Conservation (phyloP, 2,888 invertebrate genomes). For the Eueremaeus valkanovi region DNA sequence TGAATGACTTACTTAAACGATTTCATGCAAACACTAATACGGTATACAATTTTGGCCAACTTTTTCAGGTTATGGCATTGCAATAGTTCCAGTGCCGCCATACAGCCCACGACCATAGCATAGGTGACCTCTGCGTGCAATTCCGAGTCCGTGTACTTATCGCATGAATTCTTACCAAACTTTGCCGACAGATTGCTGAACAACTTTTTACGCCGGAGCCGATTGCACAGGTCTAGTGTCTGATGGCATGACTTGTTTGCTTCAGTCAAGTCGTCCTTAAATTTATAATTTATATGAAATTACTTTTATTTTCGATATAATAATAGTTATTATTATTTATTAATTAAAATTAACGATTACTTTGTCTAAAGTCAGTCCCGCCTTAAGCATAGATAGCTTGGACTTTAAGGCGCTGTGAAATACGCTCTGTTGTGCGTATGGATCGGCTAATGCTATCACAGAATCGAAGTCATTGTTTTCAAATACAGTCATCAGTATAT, state of each 20-base stretch:
- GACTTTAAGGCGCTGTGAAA: constrained; percentile 36
- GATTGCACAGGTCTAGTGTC: constrained; percentile 32
- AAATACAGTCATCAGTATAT: constrained; percentile 32
- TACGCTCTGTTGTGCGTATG: constrained; percentile 30
- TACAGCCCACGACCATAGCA: constrained; percentile 35
- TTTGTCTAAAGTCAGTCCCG: constrained; percentile 29
- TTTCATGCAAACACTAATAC: constrained; percentile 35
- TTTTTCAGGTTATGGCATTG: constrained; percentile 38
- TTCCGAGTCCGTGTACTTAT: constrained; percentile 35
- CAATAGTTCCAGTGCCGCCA: constrained; percentile 20
- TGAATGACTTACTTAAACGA: constrained; percentile 23
- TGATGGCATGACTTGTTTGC: constrained; percentile 12
- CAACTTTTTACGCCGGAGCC: constrained; percentile 29
- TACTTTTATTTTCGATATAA: no score
- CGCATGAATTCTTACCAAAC: constrained; percentile 34
- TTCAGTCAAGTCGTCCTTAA: constrained; percentile 26
- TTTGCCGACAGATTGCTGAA: constrained; percentile 1
- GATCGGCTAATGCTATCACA: constrained; percentile 14
- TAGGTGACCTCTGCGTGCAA: constrained; percentile 38
- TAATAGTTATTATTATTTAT: no score
- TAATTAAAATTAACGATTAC: no score
- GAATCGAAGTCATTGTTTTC: constrained; percentile 35
- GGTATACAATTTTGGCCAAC: constrained; percentile 38
- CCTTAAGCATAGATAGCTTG: constrained; percentile 32
- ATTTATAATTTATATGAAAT: no score